phyloP scores from a whole-genome alignment of 2,113 vertebrate species.

The Odocoileus hemionus region DNA sequence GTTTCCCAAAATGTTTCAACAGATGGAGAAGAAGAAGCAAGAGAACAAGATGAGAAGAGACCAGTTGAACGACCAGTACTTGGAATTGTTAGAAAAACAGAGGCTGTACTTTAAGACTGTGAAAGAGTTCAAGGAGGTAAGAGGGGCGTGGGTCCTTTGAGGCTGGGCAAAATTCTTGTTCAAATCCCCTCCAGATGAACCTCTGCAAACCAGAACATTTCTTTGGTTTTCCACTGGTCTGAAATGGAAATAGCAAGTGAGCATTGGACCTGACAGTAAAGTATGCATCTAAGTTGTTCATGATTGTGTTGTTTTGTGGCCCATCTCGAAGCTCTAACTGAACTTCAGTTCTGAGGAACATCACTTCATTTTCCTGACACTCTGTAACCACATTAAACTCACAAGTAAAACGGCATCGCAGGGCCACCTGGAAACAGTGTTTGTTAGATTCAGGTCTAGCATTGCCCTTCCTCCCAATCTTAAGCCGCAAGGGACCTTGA shows the following conservation, averaged over 20 bases:
- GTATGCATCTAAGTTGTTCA: not conserved
- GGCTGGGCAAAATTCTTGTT: not conserved
- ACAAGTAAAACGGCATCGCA: not conserved
- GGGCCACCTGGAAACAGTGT: not conserved
- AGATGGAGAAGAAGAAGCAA: conserved; percentile 99
- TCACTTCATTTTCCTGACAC: not conserved
- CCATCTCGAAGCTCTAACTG: not conserved
- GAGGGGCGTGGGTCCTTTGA: not conserved
- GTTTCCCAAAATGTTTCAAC: conserved; percentile 37
- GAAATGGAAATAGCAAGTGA: not conserved
- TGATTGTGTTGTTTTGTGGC: not conserved
- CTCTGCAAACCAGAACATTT: not conserved
- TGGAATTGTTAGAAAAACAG: conserved; percentile 96
- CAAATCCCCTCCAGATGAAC: not conserved
- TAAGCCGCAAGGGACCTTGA: not conserved
- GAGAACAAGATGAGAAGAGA: conserved; percentile 99
- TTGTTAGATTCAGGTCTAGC: not conserved
- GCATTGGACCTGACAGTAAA: not conserved
- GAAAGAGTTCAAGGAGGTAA: conserved; percentile 99
- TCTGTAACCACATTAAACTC: not conserved
- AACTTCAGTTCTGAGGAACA: not conserved
- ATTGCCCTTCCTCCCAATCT: not conserved
- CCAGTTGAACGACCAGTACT: conserved; percentile 95
- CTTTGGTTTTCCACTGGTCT: not conserved
- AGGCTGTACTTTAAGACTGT: conserved; percentile 98